These are phyloP conservation scores for Brachypalpus laphriformis DNA, from an alignment of 2,888 invertebrate genomes.

Conservation along the genomic window DNA sequence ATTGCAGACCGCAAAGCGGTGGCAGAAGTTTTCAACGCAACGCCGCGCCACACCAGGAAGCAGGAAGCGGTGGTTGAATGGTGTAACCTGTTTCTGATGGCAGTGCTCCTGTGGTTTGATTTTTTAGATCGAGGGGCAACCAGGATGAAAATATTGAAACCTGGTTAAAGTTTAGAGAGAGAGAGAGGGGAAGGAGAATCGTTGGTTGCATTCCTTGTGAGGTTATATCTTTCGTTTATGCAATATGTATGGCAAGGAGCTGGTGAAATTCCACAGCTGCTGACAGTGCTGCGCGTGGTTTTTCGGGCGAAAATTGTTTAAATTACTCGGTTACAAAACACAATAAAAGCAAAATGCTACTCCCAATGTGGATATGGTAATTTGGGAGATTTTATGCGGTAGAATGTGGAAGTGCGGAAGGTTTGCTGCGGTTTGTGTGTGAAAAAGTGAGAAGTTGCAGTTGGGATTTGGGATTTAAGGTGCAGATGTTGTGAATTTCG, in stretches of 20 bases:
- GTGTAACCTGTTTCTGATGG: slow-evolving; percentile 49
- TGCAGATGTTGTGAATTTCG: too few species aligned
- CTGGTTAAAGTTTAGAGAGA: slow-evolving; percentile 44
- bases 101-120: slow-evolving; percentile 26
- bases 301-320: slow-evolving; percentile 60
- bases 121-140: neutral
- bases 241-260: slow-evolving; percentile 49
- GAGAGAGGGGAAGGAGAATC: neutral
- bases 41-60: slow-evolving; percentile 39
- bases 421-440: neutral
- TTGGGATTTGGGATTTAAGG: too few species aligned
- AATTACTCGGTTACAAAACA: slow-evolving; percentile 51
- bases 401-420: slow-evolving; percentile 18
- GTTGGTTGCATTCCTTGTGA: slow-evolving; percentile 22
- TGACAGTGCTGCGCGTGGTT: slow-evolving; percentile 51
- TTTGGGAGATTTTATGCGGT: slow-evolving; percentile 48
- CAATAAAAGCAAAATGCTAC: slow-evolving; percentile 35
- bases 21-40: slow-evolving; percentile 57
- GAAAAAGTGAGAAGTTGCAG: too few species aligned
- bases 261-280: slow-evolving; percentile 51
- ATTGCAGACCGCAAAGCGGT: slow-evolving; percentile 56
- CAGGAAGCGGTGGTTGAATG: slow-evolving; percentile 37
- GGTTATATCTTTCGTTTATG: slow-evolving; percentile 23
- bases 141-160: slow-evolving; percentile 60
- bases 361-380: slow-evolving; percentile 17